Percentiles rank a stretch among this genome's conserved stretches.
These are phyloP conservation scores for Mercenaria mercenaria DNA, from an alignment of 1,140 invertebrate genomes.

Conservation along the genomic window DNA sequence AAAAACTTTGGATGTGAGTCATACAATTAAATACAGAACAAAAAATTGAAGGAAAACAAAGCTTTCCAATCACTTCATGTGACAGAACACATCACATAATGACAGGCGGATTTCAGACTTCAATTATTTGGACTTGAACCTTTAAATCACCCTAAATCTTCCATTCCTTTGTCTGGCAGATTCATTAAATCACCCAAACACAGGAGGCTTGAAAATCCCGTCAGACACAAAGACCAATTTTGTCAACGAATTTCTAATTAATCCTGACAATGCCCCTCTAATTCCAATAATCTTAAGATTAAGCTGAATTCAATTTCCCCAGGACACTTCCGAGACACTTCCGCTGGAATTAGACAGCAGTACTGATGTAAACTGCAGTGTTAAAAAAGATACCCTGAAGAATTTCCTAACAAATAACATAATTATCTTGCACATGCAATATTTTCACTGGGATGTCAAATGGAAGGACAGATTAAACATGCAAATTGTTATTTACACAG, in stretches of 20 bases:
- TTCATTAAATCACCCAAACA: neutral
- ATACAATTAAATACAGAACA: too few species aligned
- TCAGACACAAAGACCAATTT: conserved; percentile 20
- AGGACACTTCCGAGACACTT: neutral
- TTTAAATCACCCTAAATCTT: neutral
- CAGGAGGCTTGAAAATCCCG: neutral
- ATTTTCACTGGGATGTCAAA: neutral
- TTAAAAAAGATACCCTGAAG: conserved; percentile 19
- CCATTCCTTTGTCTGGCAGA: neutral
- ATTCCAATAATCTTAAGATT: conserved; percentile 18
- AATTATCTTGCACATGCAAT: conserved; percentile 27
- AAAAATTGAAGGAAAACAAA: conserved; percentile 18
- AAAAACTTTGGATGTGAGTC: too few species aligned
- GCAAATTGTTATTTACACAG: neutral
- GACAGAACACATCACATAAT: conserved; percentile 6
- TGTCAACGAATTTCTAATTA: conserved; percentile 22
- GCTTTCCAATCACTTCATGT: neutral
- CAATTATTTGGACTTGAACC: neutral
- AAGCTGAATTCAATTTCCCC: conserved; percentile 28
- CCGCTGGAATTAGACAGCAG: conserved; percentile 7
- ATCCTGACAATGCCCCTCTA: conserved; percentile 30
- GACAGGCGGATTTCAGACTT: conserved; percentile 20
- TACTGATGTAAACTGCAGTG: neutral
- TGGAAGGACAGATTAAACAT: neutral
- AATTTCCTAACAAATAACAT: neutral